Evolutionary conservation across 2,888 invertebrate genomes (phyloP).

Genomic region (Epistrophe eligans): DNA sequence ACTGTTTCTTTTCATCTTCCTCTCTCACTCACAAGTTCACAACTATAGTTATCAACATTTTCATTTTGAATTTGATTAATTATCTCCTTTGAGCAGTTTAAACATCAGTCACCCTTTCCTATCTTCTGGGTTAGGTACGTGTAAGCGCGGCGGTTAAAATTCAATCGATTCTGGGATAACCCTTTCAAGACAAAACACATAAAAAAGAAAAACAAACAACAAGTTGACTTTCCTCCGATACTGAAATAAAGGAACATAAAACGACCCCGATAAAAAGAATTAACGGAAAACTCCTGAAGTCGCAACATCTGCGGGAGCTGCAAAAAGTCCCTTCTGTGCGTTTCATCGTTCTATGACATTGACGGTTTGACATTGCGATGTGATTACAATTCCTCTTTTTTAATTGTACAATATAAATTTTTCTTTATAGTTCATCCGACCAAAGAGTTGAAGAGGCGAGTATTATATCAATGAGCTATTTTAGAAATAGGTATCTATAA

Average conservation of each 20-base stretch:
- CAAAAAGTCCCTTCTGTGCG: conserved; percentile 54
- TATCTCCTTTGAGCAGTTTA: conserved; percentile 60
- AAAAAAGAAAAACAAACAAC: conserved; percentile 26
- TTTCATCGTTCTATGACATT: conserved; percentile 59
- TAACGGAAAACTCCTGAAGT: conserved; percentile 31
- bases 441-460: conserved; percentile 34
- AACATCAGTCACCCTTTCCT: conserved; percentile 56
- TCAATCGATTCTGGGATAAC: conserved; percentile 70
- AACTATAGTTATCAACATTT: conserved; percentile 63
- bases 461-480: conserved; percentile 25
- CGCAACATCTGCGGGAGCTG: conserved; percentile 70
- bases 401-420: conserved; percentile 44
- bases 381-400: conserved; percentile 72
- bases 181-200: conserved; percentile 37
- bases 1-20: not conserved
- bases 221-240: conserved; percentile 37
- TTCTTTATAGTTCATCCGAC: conserved; percentile 19
- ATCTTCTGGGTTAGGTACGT: conserved; percentile 9
- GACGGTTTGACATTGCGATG: conserved; percentile 72
- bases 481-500: conserved; percentile 20
- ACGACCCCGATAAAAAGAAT: conserved; percentile 23
- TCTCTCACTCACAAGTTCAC: too few species aligned
- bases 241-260: conserved; percentile 31
- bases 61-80: conserved; percentile 76
- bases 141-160: conserved; percentile 61